Evolutionary conservation across 1,140 invertebrate species (phyloP).

Genomic region (Chlorops oryzae): DNA sequence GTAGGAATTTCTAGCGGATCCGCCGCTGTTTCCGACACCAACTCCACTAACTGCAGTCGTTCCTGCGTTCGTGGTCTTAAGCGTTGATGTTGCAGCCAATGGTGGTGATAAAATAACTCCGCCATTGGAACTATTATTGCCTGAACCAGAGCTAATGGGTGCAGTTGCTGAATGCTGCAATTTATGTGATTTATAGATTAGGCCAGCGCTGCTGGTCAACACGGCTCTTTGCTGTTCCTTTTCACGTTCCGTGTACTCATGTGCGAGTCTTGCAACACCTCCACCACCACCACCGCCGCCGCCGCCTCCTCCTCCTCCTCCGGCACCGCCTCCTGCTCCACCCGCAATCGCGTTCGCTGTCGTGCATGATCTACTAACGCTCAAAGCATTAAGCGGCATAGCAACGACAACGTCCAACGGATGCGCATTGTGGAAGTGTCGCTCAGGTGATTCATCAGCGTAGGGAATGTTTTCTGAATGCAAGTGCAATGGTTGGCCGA

Average conservation of each 20-base stretch:
- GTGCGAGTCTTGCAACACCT: conserved; percentile 17
- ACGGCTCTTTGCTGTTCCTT: conserved; percentile 4
- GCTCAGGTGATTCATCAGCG: conserved; percentile 52
- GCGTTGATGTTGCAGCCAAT: conserved; percentile 28
- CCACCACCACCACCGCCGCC: conserved; percentile 18
- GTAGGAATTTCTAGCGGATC: conserved; percentile 5
- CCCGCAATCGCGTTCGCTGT: conserved; percentile 33
- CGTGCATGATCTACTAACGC: conserved; percentile 36
- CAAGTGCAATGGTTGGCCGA: conserved; percentile 40
- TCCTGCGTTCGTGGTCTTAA: conserved; percentile 15
- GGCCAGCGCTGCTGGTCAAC: conserved; percentile 1
- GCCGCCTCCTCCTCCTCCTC: conserved; percentile 18
- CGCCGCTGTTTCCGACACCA: background rate
- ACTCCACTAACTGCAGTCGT: background rate
- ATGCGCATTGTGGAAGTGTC: conserved; percentile 38
- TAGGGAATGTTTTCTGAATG: conserved; percentile 51
- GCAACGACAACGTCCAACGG: conserved; percentile 31
- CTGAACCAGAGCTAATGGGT: conserved; percentile 31
- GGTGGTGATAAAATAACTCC: conserved; percentile 18
- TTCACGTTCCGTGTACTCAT: conserved; percentile 4
- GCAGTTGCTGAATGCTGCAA: conserved; percentile 41
- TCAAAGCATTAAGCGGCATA: conserved; percentile 26
- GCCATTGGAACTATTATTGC: too few relatives aligned
- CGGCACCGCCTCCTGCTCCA: too few relatives aligned
- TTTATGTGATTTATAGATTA: conserved; percentile 28